These are phyloP conservation scores for Chrysochloris asiatica DNA, from an alignment of 2,113 vertebrate genomes.

Conservation along the genomic window DNA sequence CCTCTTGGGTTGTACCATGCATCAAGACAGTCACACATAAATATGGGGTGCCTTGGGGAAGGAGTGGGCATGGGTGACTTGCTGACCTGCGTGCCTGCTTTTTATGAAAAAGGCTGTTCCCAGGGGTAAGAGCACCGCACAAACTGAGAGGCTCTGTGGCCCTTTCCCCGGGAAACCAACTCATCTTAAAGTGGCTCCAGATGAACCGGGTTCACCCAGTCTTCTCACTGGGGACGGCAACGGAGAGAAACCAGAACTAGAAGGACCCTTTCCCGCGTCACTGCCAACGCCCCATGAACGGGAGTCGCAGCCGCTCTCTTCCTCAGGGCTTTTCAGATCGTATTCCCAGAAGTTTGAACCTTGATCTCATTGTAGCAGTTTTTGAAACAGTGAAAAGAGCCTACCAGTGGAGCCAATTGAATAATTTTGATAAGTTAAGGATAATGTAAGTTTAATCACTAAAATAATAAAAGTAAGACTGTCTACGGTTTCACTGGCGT, in stretches of 20 bases:
- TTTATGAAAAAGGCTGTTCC: no score
- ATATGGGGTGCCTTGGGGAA: background rate
- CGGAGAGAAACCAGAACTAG: background rate
- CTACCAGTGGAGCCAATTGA: background rate
- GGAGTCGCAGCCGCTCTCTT: background rate
- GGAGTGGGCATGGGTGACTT: background rate
- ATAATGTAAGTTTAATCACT: background rate
- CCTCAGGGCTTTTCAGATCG: background rate
- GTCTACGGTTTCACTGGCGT: background rate
- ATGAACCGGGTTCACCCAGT: background rate
- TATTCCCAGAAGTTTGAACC: background rate
- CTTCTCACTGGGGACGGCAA: background rate
- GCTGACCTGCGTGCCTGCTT: background rate
- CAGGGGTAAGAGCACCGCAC: background rate
- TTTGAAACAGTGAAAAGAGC: no score
- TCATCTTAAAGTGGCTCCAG: background rate
- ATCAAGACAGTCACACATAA: fast-evolving
- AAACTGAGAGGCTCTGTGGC: background rate
- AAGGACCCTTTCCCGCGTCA: no score
- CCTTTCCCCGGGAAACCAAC: background rate
- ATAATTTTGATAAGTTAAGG: background rate
- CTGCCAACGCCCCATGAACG: no score
- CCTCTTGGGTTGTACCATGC: background rate
- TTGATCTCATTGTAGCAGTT: background rate
- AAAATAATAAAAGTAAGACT: background rate